Evolutionary conservation across 1,140 invertebrate genomes (phyloP), one percentile per base, ranked within the genome.

Genomic region (Orussus abietinus): DNA sequence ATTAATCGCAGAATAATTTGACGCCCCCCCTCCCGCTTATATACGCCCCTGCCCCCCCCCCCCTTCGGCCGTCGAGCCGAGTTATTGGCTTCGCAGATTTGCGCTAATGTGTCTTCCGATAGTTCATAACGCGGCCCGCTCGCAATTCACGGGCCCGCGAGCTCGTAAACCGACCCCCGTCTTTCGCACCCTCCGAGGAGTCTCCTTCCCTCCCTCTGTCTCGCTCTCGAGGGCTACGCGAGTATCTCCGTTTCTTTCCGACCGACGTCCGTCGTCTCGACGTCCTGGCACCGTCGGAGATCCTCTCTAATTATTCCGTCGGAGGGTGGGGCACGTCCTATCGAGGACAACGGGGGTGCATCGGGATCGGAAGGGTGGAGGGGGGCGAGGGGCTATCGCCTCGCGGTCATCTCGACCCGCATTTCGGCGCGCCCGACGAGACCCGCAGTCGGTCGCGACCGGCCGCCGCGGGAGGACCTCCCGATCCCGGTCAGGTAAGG

Each of bases 1-100:
- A 71, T 71, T 68, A 69, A 69, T 71, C 66, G 65, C 50, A 36
- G 64, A 62, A 69, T 69, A 71, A 71, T 71, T 68, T 61, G 57
- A 60, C 58, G 55, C 57, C 53, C 48, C 41, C 45, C 49, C 40
- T 10, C 41, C 31, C 17, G 12, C 15, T 38, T 28, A 19, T 17
- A 30, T 39, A 37, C 14, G 25, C 19, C 32, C 14, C 12, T 34
- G 37, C 10, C 5, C 21, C 20, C 38, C 34, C 47, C 42, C 41
- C 22, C 30, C 42, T 45, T 50, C 42, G 45, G 36, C 30, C 52
- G 42, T 28, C 50, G 57, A 52, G 51, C 52, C 59, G 53, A 66
- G 59, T 69, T 70, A 70, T 69, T 69, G 64, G 64, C 54, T 51
- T 55, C 56, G 52, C 66, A 66, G 62, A 63, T 66, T 67, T 57